Percentiles rank a stretch among this genome's conserved stretches.
These are phyloP conservation scores for Karalla daura DNA, from an alignment of 2,797 vertebrate genomes.

Conservation along the genomic window DNA sequence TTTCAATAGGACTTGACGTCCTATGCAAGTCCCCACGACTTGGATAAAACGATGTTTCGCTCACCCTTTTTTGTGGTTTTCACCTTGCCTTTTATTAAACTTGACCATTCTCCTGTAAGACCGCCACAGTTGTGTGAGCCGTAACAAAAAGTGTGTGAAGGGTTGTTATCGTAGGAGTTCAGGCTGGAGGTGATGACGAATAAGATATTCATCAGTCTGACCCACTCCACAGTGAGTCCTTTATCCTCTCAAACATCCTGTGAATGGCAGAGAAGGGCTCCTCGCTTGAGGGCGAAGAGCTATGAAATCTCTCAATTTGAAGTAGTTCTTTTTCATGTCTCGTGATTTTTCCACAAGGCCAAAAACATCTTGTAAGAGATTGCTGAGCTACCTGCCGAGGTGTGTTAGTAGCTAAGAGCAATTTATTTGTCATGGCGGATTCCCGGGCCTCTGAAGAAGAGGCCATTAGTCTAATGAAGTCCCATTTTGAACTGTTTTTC, in stretches of 20 bases:
- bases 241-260: not conserved
- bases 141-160: not conserved
- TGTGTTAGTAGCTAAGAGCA: slow-evolving; percentile 4
- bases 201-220: slow-evolving; percentile 15
- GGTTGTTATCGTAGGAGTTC: not conserved
- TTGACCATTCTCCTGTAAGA: not conserved
- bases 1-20: too few relatives aligned
- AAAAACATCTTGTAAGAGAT: not conserved
- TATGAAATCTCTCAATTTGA: slow-evolving; percentile 1
- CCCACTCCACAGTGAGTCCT: not conserved
- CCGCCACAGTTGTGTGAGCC: not conserved
- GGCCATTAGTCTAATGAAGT: slow-evolving; percentile 47
- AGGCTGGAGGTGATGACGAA: slow-evolving; percentile 1
- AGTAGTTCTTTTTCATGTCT: not conserved
- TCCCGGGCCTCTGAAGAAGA: slow-evolving; percentile 17
- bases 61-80: not conserved
- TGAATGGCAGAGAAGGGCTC: too few relatives aligned
- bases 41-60: not conserved
- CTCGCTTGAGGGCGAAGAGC: not conserved
- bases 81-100: not conserved
- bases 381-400: not conserved
- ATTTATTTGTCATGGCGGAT: slow-evolving; percentile 12
- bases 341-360: not conserved
- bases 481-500: slow-evolving; percentile 11
- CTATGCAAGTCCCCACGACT: not conserved